Conservation (phyloP, 2,888 invertebrate species). For the Melieria picta region DNA sequence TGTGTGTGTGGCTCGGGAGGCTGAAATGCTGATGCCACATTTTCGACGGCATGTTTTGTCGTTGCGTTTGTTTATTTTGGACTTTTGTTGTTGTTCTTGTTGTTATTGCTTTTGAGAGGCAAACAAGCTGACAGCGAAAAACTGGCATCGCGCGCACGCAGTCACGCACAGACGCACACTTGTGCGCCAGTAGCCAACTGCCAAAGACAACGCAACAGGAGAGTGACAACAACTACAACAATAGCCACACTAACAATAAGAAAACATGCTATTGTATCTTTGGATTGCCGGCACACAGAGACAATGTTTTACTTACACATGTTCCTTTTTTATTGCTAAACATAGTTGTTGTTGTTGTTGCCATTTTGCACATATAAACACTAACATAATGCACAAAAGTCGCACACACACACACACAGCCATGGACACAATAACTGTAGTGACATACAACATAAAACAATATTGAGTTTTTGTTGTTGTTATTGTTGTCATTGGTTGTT, state of each 20-base stretch:
- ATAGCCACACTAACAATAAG: constrained; percentile 10
- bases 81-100: no score
- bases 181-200: constrained; percentile 32
- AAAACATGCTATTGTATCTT: constrained; percentile 7
- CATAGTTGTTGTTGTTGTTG: background rate
- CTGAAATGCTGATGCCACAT: constrained; percentile 6
- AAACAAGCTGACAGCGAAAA: no score
- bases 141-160: no score
- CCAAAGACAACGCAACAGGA: background rate
- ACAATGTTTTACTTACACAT: background rate
- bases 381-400: background rate
- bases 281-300: background rate
- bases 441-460: background rate
- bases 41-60: constrained; percentile 34
- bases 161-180: no score
- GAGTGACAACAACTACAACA: constrained; percentile 4
- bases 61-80: constrained; percentile 36
- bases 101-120: no score
- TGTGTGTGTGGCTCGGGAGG: background rate
- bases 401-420: background rate
- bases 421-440: background rate
- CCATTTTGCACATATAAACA: background rate
- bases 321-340: background rate
- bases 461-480: background rate
- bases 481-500: background rate